Conservation (phyloP, 1,140 invertebrate genomes). For the Bombus balteatus region DNA sequence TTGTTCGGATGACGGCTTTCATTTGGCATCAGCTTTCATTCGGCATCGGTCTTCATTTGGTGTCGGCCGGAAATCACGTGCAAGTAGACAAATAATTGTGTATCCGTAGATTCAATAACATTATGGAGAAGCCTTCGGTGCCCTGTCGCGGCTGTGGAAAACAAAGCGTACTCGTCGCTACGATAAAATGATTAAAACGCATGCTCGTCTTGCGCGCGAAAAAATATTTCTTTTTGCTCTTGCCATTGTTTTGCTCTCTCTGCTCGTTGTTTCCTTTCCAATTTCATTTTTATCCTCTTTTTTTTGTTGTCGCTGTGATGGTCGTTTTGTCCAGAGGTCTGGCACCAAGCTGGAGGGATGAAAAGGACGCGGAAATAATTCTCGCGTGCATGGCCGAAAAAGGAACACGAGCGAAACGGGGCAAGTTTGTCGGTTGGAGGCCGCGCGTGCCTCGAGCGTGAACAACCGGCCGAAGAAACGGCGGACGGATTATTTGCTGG, state of each 20-base stretch:
- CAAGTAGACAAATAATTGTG: conserved; percentile 71
- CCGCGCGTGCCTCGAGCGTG: conserved; percentile 23
- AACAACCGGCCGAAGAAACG: conserved; percentile 43
- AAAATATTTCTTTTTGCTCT: conserved; percentile 34
- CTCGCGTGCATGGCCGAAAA: conserved; percentile 30
- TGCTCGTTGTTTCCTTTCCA: background rate
- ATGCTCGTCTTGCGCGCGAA: conserved; percentile 7
- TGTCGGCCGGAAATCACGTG: background rate
- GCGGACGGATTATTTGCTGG: conserved; percentile 45
- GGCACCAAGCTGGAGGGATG: background rate
- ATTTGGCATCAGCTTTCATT: background rate
- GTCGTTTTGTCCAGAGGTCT: background rate
- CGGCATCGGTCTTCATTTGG: too few relatives aligned
- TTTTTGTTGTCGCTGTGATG: background rate
- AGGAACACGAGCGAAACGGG: conserved; percentile 6
- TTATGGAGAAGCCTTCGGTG: too few relatives aligned
- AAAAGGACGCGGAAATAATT: conserved; percentile 45
- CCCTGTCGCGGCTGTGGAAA: background rate
- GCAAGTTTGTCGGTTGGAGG: conserved; percentile 24
- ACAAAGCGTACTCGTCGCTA: background rate
- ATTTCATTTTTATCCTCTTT: too few relatives aligned
- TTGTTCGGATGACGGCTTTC: background rate
- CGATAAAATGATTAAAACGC: conserved; percentile 44
- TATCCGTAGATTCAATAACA: too few relatives aligned
- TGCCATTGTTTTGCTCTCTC: background rate